Percentiles rank a stretch among this genome's conserved stretches.
Conservation (phyloP, 2,888 invertebrate species). For the Lithophane socia region DNA sequence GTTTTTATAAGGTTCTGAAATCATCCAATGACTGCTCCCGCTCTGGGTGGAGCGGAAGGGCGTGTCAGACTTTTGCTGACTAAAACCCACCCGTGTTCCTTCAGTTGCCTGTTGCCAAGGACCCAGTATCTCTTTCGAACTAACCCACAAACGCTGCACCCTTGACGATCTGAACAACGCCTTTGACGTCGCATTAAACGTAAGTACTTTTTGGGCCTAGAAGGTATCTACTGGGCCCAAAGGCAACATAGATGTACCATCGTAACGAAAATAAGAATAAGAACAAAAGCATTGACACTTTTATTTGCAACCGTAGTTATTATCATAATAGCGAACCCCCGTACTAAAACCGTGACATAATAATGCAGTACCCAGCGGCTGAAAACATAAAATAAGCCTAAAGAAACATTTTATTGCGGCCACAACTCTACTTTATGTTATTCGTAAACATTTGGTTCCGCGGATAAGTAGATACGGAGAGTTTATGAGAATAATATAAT, state of each 20-base stretch:
- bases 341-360: slow-evolving; percentile 33
- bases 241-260: background rate
- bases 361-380: slow-evolving; percentile 31
- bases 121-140: no score
- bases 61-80: no score
- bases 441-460: slow-evolving; percentile 60
- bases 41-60: no score
- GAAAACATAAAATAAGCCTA: slow-evolving; percentile 51
- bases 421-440: slow-evolving; percentile 56
- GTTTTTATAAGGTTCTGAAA: no score
- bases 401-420: slow-evolving; percentile 63
- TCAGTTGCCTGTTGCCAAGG: no score
- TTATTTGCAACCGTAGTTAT: slow-evolving; percentile 23
- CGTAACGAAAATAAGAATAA: background rate
- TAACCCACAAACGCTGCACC: no score
- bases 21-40: no score
- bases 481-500: slow-evolving; percentile 37
- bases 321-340: slow-evolving; percentile 25
- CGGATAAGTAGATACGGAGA: slow-evolving; percentile 47
- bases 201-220: background rate
- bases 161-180: background rate
- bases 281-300: background rate
- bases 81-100: no score
- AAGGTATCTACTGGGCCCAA: background rate
- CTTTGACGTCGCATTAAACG: background rate